Conservation (phyloP, 2,888 invertebrate species). For the Andrena bicolor region DNA sequence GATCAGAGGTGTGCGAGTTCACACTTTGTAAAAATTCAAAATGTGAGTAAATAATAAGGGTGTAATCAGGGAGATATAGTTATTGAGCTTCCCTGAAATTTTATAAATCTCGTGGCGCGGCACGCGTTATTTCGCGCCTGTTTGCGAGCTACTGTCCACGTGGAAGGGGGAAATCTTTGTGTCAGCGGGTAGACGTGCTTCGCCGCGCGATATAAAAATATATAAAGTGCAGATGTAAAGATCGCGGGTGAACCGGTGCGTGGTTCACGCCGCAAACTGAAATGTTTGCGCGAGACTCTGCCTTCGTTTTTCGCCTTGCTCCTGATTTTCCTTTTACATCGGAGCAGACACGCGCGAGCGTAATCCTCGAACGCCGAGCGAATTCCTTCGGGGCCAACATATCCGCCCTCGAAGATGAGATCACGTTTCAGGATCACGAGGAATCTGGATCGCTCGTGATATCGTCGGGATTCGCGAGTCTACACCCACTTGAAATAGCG, state of each 20-base stretch:
- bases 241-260: constrained; percentile 41
- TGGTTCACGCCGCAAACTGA: constrained; percentile 34
- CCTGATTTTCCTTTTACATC: constrained; percentile 50
- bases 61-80: no score
- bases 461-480: neutral
- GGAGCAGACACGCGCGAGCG: constrained; percentile 45
- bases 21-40: no score
- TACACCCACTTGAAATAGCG: neutral
- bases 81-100: no score
- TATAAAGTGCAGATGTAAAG: constrained; percentile 64
- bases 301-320: constrained; percentile 2
- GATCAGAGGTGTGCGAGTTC: no score
- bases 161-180: constrained; percentile 47
- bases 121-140: constrained; percentile 18
- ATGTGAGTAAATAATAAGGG: no score
- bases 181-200: constrained; percentile 57
- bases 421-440: constrained; percentile 67
- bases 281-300: constrained; percentile 46
- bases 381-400: constrained; percentile 59
- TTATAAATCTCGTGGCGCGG: no score
- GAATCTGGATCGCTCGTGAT: constrained; percentile 53
- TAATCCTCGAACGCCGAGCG: constrained; percentile 55
- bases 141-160: constrained; percentile 11
- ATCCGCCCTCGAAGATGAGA: constrained; percentile 66
- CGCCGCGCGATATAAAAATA: constrained; percentile 60